Percentiles rank a stretch among this genome's conserved stretches.
These are phyloP conservation scores for Apotomis betuletana DNA, from an alignment of 2,888 invertebrate genomes.

Conservation along the genomic window DNA sequence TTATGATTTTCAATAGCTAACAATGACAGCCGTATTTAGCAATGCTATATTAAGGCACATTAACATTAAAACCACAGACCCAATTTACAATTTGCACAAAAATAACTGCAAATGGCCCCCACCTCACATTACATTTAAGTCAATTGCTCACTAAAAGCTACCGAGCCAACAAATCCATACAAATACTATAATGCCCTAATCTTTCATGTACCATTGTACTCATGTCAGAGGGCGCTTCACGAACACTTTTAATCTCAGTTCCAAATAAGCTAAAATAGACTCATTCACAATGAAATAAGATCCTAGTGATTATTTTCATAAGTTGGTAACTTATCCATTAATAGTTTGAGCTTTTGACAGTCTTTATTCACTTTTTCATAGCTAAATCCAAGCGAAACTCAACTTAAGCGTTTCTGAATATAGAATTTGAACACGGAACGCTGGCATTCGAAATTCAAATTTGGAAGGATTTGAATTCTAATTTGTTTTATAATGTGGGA, in stretches of 20 bases:
- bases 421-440: not conserved
- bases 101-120: conserved; percentile 15
- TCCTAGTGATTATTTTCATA: not conserved
- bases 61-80: conserved; percentile 17
- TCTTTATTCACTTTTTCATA: conserved; percentile 22
- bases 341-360: conserved; percentile 47
- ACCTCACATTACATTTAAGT: conserved; percentile 30
- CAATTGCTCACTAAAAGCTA: conserved; percentile 25
- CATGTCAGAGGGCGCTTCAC: conserved; percentile 49
- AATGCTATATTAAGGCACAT: not conserved
- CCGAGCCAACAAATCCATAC: conserved; percentile 27
- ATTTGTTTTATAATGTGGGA: no score
- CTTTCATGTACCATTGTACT: conserved; percentile 49
- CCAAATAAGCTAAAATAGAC: not conserved
- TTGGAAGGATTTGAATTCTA: no score
- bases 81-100: conserved; percentile 30
- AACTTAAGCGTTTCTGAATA: not conserved
- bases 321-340: conserved; percentile 30
- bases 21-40: no score
- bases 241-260: not conserved
- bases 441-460: not conserved
- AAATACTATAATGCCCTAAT: conserved; percentile 46
- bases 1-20: no score
- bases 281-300: not conserved
- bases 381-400: conserved; percentile 19